These are phyloP conservation scores for Mastomys coucha DNA, from an alignment of 2,113 vertebrate species.

Conservation along the genomic window DNA sequence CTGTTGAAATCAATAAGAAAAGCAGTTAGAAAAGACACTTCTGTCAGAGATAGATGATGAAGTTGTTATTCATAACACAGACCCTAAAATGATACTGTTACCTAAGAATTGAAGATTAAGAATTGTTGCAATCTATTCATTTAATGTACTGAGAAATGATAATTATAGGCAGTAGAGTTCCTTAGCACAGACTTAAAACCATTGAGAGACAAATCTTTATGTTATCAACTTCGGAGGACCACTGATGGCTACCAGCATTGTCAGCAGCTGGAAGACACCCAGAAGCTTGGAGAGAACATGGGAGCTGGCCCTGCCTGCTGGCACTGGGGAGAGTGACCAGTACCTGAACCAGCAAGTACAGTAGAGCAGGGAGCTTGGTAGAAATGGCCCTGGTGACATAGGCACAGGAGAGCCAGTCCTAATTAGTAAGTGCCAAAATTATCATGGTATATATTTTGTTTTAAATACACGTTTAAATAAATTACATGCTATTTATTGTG, in stretches of 20 bases:
- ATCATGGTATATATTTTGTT: neutral
- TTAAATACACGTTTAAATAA: neutral
- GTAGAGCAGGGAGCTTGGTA: neutral
- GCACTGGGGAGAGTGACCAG: neutral
- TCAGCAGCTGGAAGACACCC: neutral
- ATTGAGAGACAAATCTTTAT: neutral
- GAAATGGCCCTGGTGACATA: neutral
- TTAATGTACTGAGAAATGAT: constrained; percentile 36
- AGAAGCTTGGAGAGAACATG: neutral
- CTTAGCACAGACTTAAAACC: constrained; percentile 41
- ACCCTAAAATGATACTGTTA: neutral
- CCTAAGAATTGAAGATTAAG: neutral
- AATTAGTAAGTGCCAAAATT: neutral
- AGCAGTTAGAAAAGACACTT: neutral
- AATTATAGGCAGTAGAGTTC: neutral
- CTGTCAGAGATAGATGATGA: neutral
- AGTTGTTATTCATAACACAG: neutral
- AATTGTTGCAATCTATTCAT: constrained; percentile 10
- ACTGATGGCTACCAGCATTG: neutral
- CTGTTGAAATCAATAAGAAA: neutral
- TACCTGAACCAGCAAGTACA: neutral
- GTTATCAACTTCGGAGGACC: neutral
- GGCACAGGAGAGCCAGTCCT: neutral
- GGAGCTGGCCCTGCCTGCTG: neutral
- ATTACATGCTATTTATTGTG: neutral